These are phyloP conservation scores for Euphydryas editha DNA, from an alignment of 2,888 invertebrate genomes.

Conservation along the genomic window DNA sequence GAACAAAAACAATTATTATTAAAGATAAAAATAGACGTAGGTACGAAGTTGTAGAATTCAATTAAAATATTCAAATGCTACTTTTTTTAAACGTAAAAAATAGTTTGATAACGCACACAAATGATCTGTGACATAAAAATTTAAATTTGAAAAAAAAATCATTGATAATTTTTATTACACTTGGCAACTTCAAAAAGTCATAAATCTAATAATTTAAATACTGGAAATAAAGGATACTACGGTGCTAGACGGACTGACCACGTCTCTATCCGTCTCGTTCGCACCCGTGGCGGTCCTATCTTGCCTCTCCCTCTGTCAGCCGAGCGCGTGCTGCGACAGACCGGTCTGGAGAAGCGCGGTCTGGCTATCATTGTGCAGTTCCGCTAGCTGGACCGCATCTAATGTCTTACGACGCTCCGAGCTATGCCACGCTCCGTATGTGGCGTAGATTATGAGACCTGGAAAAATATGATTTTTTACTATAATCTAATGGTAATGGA, in stretches of 20 bases:
- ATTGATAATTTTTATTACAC: too few species aligned
- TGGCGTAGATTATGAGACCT: constrained; percentile 89
- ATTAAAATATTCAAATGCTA: too few species aligned
- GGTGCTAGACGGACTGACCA: constrained; percentile 61
- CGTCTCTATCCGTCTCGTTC: constrained; percentile 16
- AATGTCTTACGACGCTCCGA: constrained; percentile 69
- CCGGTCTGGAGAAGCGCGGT: constrained; percentile 63
- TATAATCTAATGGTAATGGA: not conserved
- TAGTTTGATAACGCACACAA: too few species aligned
- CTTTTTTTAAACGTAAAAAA: too few species aligned
- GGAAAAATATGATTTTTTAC: constrained; percentile 42
- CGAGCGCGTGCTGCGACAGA: constrained; percentile 59
- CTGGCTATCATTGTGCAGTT: constrained; percentile 69
- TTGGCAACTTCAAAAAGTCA: not conserved
- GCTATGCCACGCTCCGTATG: constrained; percentile 89
- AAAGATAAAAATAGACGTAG: too few species aligned
- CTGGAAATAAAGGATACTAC: constrained; percentile 71
- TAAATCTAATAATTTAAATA: constrained; percentile 51
- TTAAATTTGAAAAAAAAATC: too few species aligned
- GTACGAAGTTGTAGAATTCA: too few species aligned
- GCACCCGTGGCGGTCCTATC: not conserved
- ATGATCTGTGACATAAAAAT: too few species aligned
- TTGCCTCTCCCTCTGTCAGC: constrained; percentile 55
- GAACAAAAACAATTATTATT: too few species aligned
- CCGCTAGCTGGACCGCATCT: constrained; percentile 59